These are phyloP conservation scores for Laticauda colubrina DNA, from an alignment of 2,113 vertebrate species.

Conservation along the genomic window DNA sequence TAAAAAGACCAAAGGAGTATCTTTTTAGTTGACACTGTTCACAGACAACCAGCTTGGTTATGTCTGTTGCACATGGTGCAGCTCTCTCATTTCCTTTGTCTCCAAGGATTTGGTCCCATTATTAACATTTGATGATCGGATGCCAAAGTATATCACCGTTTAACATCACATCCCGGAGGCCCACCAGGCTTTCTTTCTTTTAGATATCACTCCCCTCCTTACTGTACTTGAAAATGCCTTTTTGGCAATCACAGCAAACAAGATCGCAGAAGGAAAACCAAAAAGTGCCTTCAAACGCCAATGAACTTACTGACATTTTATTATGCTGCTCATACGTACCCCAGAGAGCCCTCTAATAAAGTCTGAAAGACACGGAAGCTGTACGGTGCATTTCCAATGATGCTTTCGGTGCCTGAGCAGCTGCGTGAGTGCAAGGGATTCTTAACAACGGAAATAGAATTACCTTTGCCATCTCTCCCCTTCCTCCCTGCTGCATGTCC, in stretches of 20 bases:
- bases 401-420: conserved; percentile 14
- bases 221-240: rapidly evolving
- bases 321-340: conserved; percentile 56
- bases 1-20: too few species aligned
- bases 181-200: too few species aligned
- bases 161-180: not conserved
- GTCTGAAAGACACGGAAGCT: conserved; percentile 57
- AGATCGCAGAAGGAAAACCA: conserved; percentile 25
- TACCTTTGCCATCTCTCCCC: not conserved
- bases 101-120: too few species aligned
- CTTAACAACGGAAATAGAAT: conserved; percentile 37
- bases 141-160: not conserved
- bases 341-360: conserved; percentile 58
- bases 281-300: conserved; percentile 40
- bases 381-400: conserved; percentile 53
- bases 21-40: not conserved
- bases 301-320: conserved; percentile 62
- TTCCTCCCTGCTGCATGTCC: conserved; percentile 3
- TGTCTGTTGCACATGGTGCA: not conserved
- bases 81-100: not conserved
- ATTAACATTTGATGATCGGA: not conserved
- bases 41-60: not conserved
- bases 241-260: conserved; percentile 12
- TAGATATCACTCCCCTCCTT: not conserved
- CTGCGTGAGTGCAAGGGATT: conserved; percentile 19